Conservation (phyloP, 2,113 vertebrate species). For the Malurus melanocephalus region DNA sequence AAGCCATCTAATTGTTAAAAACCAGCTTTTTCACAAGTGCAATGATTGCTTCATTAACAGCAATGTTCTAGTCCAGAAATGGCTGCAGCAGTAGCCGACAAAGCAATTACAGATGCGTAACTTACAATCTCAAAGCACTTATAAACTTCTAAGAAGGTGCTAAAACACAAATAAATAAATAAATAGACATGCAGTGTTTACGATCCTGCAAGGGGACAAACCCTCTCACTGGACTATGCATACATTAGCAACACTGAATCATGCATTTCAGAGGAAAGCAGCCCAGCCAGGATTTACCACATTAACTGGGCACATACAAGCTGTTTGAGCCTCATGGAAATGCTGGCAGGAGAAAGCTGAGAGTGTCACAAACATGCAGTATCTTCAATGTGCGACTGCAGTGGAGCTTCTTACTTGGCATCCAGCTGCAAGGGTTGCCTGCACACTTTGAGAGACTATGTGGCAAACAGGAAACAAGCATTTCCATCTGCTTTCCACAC, state of each 20-base stretch:
- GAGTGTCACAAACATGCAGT: background rate
- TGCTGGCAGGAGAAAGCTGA: background rate
- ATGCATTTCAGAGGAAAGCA: background rate
- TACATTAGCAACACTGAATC: background rate
- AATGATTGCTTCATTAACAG: background rate
- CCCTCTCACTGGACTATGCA: background rate
- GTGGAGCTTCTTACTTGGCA: background rate
- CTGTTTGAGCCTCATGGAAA: background rate
- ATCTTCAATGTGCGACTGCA: background rate
- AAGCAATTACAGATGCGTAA: background rate
- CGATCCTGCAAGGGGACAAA: background rate
- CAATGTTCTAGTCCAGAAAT: background rate
- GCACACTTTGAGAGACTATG: background rate
- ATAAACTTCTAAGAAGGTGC: slow-evolving; percentile 20
- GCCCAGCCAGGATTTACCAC: background rate
- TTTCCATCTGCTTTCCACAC: background rate
- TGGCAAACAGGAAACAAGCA: background rate
- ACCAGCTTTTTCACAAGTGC: background rate
- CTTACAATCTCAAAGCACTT: background rate
- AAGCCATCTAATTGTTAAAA: background rate
- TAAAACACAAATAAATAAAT: slow-evolving; percentile 49
- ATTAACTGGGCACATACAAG: background rate
- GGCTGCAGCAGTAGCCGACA: background rate
- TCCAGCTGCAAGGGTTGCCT: background rate
- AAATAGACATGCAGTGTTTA: slow-evolving; percentile 12